phyloP scores from a whole-genome alignment of 2,113 vertebrate species.

The Corythornis madagascariensis region DNA sequence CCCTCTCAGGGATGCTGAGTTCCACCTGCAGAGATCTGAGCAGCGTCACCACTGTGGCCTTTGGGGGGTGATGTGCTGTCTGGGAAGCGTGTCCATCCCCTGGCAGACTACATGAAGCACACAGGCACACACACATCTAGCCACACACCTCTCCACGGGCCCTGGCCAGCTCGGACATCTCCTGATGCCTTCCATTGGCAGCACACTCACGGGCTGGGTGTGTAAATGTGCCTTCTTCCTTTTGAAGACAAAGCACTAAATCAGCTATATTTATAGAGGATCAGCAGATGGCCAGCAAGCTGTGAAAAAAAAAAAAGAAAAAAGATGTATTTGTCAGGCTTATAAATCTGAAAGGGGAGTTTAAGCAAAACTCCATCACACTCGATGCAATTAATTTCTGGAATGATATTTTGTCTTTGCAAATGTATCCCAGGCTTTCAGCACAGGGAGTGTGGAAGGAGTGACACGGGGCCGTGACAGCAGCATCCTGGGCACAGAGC shows the following conservation, averaged over 20 bases:
- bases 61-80: background rate
- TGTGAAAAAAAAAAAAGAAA: background rate
- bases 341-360: conserved; percentile 21
- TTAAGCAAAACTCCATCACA: background rate
- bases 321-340: conserved; percentile 8
- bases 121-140: background rate
- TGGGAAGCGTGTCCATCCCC: background rate
- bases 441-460: background rate
- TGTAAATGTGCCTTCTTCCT: background rate
- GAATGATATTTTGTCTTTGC: background rate
- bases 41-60: background rate
- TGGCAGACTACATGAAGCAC: background rate
- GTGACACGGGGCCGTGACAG: background rate
- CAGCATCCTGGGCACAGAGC: background rate
- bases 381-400: background rate
- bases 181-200: background rate
- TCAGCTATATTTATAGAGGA: conserved; percentile 39
- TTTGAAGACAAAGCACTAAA: conserved; percentile 27
- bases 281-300: conserved; percentile 61
- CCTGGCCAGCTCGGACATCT: background rate
- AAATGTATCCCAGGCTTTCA: background rate
- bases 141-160: background rate
- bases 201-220: background rate
- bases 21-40: background rate
- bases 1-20: background rate